Conservation (phyloP, 2,113 vertebrate species). For the Dendropsophus ebraccatus region DNA sequence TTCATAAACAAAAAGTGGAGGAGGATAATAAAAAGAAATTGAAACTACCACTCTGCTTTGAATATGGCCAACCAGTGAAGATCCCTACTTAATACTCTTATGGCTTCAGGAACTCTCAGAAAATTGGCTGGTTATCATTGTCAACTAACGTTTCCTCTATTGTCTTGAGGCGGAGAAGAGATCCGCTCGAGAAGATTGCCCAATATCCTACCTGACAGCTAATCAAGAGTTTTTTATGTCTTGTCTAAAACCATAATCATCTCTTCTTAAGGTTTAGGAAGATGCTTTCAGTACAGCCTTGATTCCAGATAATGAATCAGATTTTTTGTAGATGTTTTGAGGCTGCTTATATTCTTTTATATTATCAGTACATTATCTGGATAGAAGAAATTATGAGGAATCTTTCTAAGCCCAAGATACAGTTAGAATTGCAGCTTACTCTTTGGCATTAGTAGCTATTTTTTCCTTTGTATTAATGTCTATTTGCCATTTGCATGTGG, state of each 20-base stretch:
- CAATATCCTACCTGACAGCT: constrained; percentile 42
- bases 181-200: constrained; percentile 15
- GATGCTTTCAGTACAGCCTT: constrained; percentile 7
- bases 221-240: constrained; percentile 47
- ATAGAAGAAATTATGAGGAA: not conserved
- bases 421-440: not conserved
- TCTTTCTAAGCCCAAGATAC: not conserved
- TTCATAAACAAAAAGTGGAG: not conserved
- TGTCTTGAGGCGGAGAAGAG: constrained; percentile 14
- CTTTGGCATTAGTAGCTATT: not conserved
- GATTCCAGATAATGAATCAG: constrained; percentile 22
- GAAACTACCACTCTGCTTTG: not conserved
- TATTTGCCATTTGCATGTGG: not conserved
- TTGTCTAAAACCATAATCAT: constrained; percentile 40
- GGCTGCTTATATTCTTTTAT: not conserved
- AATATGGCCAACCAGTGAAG: not conserved
- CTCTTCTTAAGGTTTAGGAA: constrained; percentile 1
- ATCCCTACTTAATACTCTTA: constrained; percentile 1
- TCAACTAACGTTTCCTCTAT: constrained; percentile 30
- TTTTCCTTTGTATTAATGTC: too few species aligned
- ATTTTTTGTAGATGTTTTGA: constrained; percentile 32
- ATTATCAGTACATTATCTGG: not conserved
- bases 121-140: constrained; percentile 24
- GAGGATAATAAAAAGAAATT: not conserved
- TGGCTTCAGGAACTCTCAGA: not conserved